Base-by-base conservation (phyloP, 2,797 vertebrate genomes). In the Characodon lateralis region DNA sequence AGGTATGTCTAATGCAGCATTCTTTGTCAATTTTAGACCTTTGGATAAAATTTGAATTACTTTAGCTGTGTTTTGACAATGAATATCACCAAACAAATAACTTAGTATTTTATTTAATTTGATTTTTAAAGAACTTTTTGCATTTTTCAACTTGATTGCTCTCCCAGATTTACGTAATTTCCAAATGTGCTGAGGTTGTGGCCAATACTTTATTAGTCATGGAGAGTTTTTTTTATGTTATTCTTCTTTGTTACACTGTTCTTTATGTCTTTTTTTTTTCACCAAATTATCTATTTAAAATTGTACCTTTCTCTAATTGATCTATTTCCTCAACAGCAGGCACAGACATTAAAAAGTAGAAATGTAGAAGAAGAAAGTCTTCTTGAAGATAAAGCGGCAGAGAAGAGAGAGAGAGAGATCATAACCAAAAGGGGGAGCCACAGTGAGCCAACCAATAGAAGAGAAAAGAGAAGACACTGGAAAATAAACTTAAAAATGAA, bases 321-420 rank as follows among this genome's bases (percentile, higher is more conserved):
- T 75, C 2, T 16, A 0, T 79, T 88, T 71, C 79, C 61, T 89
- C 39, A 78, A 53, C n/a, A 50, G 1, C 79, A 95, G 94, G 79
- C 89, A 71, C 78, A 85, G 78, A 87, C 71, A 26, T 14, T 81
- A 89, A 20, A 63, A 74, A 75, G 80, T 88, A 93, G 78, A 91
- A 88, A 85, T 86, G 69, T 93, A 92, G 89, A 93, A 88, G 88
- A 91, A 83, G 87, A 85, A 50, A 77, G 87, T 91, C 88, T 92
- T 84, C 87, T 87, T 90, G 92, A 83, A 80, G 81, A 89, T 83
- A 83, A 90, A 71, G 79, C 88, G 76, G 82, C 1, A 24, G 55
- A 87, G 87, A 89, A 77, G 81, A 86, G 72, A 89, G 78, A 89
- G 78, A 84, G 78, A 83, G 86, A 81, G 84, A 89, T 93, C 86